Conservation (phyloP, 2,888 invertebrate species). For the Platycheirus rosarum region DNA sequence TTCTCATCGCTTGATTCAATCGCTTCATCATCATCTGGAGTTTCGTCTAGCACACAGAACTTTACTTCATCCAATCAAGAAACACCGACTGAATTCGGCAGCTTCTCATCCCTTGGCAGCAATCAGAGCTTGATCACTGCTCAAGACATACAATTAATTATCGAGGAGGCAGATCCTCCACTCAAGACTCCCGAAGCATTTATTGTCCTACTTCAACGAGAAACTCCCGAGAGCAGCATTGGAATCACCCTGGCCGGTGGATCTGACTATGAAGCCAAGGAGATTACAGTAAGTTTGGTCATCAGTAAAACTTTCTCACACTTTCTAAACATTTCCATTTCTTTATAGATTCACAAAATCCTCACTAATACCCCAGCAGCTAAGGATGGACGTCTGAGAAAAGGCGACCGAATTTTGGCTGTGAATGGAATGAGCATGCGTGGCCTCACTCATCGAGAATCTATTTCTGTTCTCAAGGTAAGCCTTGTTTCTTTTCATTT, state of each 20-base stretch:
- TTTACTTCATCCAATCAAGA: conserved; percentile 81
- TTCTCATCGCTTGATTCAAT: conserved; percentile 82
- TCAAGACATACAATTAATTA: conserved; percentile 86
- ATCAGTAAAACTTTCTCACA: background rate
- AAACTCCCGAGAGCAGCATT: conserved; percentile 88
- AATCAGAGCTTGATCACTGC: conserved; percentile 83
- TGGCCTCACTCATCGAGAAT: conserved; percentile 93
- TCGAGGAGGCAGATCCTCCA: conserved; percentile 87
- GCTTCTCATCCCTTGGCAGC: conserved; percentile 82
- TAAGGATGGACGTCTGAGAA: conserved; percentile 91
- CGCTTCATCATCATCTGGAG: conserved; percentile 82
- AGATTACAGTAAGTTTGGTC: conserved; percentile 89
- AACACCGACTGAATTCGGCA: conserved; percentile 82
- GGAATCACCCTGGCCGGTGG: conserved; percentile 95
- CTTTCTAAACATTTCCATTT: background rate
- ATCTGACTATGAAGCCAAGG: conserved; percentile 94
- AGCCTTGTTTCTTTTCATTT: conserved; percentile 6
- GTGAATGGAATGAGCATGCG: conserved; percentile 93
- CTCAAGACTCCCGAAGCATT: conserved; percentile 85
- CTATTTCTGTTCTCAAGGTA: conserved; percentile 93
- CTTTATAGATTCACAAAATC: conserved; percentile 91
- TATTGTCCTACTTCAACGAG: conserved; percentile 87
- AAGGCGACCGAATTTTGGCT: conserved; percentile 93
- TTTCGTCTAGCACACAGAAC: conserved; percentile 81
- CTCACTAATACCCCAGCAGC: conserved; percentile 93